phyloP scores from a whole-genome alignment of 1,140 invertebrate species.

The Uloborus diversus region DNA sequence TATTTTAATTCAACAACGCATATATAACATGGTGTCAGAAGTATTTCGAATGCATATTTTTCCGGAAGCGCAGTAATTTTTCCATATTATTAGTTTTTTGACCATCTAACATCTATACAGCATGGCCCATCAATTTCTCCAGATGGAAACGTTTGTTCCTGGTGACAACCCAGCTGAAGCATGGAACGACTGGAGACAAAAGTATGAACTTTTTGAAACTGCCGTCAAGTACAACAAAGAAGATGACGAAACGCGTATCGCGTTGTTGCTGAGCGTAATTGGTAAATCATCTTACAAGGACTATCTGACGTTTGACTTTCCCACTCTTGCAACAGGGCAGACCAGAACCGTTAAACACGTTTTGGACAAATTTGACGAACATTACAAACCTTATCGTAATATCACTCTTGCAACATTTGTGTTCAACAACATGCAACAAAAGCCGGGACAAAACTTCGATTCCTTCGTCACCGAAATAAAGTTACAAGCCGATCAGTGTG shows the following conservation, averaged over 20 bases:
- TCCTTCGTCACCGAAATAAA: not conserved
- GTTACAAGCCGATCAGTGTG: not conserved
- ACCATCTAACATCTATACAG: too few relatives aligned
- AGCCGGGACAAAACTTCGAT: not conserved
- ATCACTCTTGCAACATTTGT: not conserved
- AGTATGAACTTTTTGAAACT: not conserved
- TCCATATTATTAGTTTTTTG: too few relatives aligned
- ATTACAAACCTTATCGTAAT: not conserved
- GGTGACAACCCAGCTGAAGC: not conserved
- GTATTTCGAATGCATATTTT: too few relatives aligned
- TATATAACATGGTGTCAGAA: too few relatives aligned
- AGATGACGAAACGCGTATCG: not conserved
- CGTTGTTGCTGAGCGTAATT: not conserved
- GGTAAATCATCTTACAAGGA: slow-evolving; percentile 1
- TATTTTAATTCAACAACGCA: too few relatives aligned
- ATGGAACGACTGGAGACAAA: not conserved
- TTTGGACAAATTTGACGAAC: slow-evolving; percentile 4
- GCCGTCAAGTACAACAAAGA: not conserved
- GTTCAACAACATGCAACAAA: slow-evolving; percentile 1
- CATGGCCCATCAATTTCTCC: too few relatives aligned
- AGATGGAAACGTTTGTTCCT: too few relatives aligned
- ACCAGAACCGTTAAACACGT: not conserved
- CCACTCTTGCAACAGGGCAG: not conserved
- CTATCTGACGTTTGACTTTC: not conserved
- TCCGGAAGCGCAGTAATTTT: too few relatives aligned